Base-by-base conservation (phyloP, 2,888 invertebrate genomes). In the Pollenia angustigena region DNA sequence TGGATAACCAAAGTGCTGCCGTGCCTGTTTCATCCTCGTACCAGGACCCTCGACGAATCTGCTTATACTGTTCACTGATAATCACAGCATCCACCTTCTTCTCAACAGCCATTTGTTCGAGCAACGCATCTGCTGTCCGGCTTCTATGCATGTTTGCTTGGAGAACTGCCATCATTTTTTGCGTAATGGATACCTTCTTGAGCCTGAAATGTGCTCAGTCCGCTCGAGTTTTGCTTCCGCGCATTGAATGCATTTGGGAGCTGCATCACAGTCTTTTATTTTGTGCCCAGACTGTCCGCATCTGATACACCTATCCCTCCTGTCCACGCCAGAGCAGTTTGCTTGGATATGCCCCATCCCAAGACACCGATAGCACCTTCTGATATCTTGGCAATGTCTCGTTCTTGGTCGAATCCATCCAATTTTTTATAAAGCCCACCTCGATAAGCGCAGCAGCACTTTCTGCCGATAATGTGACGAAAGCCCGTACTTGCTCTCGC, bases 81-180 rank as follows among this genome's bases (percentile, higher is more conserved):
- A 71, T 42, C 6, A 56, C 71, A 8, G 9, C 54, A 40, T 42
- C 56, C 1, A 14, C 42, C 32, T 40, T 11, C 18, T 44, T 44
- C 40, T 56, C 71, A 6, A 42, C 40, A n/a, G 40, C 68, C 4
- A 69, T 54, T 11, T 69, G 16, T 7, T 52, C 42, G 0, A 69
- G 40, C 16, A 69, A 16, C 7, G 16, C 42, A 11, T 69, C 16
- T 16, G 52, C 52, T 7, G 32, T 40, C n/a, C 48, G 44, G 12
- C 14, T 48, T 46, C 66, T 50, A 40, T 69, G 69, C 69, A 52
- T 69, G 32, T 52, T 69, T 40, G 16, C 50, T n/a, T 52, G 69
- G 1, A 69, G 52, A 4, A 66, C 16, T 50, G 4, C 48, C 66
- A 66, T 23, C 7, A 54, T 54, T 54, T 54, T 16, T 32, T 32